Base-by-base conservation (phyloP, 2,888 invertebrate species). In the Nephrotoma guestfalica region DNA sequence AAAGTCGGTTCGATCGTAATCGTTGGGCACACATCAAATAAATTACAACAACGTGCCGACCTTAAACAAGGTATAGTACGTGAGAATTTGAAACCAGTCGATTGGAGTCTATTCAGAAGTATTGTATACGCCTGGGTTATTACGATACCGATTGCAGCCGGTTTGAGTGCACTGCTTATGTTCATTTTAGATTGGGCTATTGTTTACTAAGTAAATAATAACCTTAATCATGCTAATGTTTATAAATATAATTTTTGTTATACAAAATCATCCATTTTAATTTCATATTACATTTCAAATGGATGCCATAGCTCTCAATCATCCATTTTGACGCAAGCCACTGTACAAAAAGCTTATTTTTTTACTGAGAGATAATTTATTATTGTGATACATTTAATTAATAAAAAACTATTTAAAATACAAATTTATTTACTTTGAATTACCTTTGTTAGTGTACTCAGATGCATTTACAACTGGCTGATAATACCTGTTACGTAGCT, bases 1-100 rank as follows among this genome's bases (percentile, higher is more conserved):
- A 99, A 99, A 93, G 99, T 99, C 41, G 99, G 99, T 87, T 98
- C 98, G n/a, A 98, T 99, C 51, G 99, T 99, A 84, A 97, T 97
- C 90, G 98, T 99, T 87, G 99, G 98, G 9, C 96, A 97, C 92
- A 95, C 95, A 88, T 95, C 94, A 87, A 51, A 41, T 3, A 86
- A 86, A 94, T 93, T 90, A 92, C 96, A 86, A 96, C 96, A 91
- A 93, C 94, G 94, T 94, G 89, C 90, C 87, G 87, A 87, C 86
- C n/a, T 57, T 41, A 84, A 71, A 13, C 87, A 88, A 41, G 86
- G 87, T 71, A 45, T 86, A 42, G 30, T 71, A 3, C 7, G 9
- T 1, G 71, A 71, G 11, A 43, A 13, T 13, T 6, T 30, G 6
- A 13, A 87, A 84, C 90, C 90, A 87, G 92, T 92, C n/a, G 91